Conservation (phyloP, 2,888 invertebrate species). For the Rhyacophila evoluta region DNA sequence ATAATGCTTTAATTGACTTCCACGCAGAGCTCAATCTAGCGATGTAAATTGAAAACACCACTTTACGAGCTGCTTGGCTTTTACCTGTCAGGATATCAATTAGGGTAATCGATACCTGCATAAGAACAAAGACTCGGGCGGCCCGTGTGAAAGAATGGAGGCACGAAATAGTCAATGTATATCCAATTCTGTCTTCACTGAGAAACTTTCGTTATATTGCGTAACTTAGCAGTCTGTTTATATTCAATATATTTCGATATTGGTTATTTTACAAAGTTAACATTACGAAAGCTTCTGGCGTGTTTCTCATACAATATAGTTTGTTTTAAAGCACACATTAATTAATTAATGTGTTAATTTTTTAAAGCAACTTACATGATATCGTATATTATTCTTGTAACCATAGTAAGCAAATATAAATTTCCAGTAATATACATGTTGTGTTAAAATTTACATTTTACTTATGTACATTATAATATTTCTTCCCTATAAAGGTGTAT, state of each 20-base stretch:
- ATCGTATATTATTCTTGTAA: too few species aligned
- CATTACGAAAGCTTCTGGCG: too few species aligned
- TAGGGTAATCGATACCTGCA: constrained; percentile 22
- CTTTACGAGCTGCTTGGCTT: constrained; percentile 12
- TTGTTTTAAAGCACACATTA: too few species aligned
- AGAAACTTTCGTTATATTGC: background rate
- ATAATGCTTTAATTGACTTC: constrained; percentile 1
- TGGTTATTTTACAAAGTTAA: too few species aligned
- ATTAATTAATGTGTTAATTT: too few species aligned
- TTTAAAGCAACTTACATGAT: too few species aligned
- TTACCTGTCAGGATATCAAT: constrained; percentile 19
- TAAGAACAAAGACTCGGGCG: constrained; percentile 6
- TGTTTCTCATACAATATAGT: too few species aligned
- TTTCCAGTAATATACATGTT: too few species aligned
- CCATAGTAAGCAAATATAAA: too few species aligned
- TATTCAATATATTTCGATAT: background rate
- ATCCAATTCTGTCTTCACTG: background rate
- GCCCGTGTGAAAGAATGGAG: background rate
- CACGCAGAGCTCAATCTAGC: constrained; percentile 1
- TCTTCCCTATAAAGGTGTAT: too few species aligned
- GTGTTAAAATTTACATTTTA: too few species aligned
- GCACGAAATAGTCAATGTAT: background rate
- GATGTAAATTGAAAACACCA: constrained; percentile 18
- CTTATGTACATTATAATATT: too few species aligned
- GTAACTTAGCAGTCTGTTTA: background rate